Base-by-base conservation (phyloP, 2,888 invertebrate genomes). In the Nomada fucata region DNA sequence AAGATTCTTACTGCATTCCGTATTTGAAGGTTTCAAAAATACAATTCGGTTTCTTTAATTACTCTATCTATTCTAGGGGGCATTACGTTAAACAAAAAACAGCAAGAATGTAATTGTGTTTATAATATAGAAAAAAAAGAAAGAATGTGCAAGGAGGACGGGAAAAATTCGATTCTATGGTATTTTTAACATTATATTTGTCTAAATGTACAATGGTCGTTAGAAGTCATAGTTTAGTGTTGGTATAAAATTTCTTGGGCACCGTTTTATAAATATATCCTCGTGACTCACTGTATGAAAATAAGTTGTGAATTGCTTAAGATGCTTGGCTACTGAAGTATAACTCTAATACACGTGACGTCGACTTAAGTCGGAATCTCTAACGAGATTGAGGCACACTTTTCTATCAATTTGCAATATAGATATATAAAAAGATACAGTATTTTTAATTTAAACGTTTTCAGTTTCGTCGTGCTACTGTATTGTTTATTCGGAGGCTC, bases 291-390 rank as follows among this genome's bases (percentile, higher is more conserved):
- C 82, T 76, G 84, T 57, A 84, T 90, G 85, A 88, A 91, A 91
- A 91, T 91, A 91, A 91, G 82, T 85, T 85, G 68, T 69, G 81
- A 86, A 89, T 91, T 91, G 90, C 90, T 86, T 86, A 90, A 91
- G 89, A 87, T 73, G 63, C 70, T 55, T 69, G 79, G 84, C 53
- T 63, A 73, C 63, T 18, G 64, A 63, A 23, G 55, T 55, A 59
- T 79, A 72, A 57, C 47, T 68, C 15, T 55, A 29, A 68, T 76
- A 44, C 69, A 65, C 53, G 72, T 61, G 70, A 71, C 70, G 67
- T 77, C 50, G 57, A 71, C 70, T 60, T 60, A 60, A 79, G 60
- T 60, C 53, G 13, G 65, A 67, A 71, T 60, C 53, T 60, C 50
- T 55, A 60, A 77, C 29, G 13, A 42, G 42, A 72, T 72, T 59